Evolutionary conservation across 35 echinoderm and acorn worm genomes (phyloP).

Genomic region (Ophioderma brevispina): DNA sequence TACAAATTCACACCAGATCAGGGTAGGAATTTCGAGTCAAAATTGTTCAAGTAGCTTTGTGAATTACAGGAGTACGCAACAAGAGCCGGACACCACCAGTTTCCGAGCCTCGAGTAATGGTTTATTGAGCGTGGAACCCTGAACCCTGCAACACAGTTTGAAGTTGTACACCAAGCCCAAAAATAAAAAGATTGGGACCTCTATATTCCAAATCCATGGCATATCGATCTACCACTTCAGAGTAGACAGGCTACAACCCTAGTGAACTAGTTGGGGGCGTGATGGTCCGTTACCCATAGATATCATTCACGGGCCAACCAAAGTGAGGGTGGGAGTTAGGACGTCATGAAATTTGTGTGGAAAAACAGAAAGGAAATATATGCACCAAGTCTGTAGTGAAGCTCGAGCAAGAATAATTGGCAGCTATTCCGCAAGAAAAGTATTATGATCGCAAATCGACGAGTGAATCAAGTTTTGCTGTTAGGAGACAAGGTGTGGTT

Average conservation of each 20-base stretch:
- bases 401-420: neutral
- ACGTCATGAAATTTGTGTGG: neutral
- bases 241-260: no score
- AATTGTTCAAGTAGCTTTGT: neutral
- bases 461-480: neutral
- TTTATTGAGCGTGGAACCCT: neutral
- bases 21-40: neutral
- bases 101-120: neutral
- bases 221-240: no score
- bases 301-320: no score
- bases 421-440: neutral
- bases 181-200: no score
- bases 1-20: neutral
- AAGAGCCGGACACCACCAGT: neutral
- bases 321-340: no score
- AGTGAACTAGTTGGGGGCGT: no score
- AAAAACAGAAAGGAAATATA: neutral
- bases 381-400: neutral
- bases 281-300: no score
- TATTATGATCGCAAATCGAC: neutral
- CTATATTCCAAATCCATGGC: no score
- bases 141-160: neutral
- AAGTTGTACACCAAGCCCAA: no score
- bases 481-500: constrained; percentile 37
- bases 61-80: neutral